Evolutionary conservation across 2,888 invertebrate species (phyloP).

Genomic region (Drosophila infuscata): DNA sequence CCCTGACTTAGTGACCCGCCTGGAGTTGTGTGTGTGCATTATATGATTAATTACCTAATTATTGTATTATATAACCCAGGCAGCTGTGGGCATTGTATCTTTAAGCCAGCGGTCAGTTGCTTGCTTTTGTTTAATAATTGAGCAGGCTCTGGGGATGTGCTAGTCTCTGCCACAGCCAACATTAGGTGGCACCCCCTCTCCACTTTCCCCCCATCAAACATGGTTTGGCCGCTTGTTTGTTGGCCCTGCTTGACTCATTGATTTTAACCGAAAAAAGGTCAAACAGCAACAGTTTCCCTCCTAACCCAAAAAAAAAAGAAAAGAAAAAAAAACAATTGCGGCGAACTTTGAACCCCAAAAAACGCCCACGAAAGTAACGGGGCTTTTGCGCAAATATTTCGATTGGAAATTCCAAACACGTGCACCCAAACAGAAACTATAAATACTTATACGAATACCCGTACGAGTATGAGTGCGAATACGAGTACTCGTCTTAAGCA

Average conservation of each 20-base stretch:
- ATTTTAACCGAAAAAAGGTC: conserved; percentile 46
- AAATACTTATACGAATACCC: conserved; percentile 32
- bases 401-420: conserved; percentile 57
- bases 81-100: conserved; percentile 56
- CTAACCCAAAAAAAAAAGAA: background rate
- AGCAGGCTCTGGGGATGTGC: conserved; percentile 7
- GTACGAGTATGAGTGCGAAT: background rate
- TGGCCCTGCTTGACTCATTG: conserved; percentile 25
- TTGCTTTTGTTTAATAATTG: conserved; percentile 60
- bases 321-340: conserved; percentile 42
- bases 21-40: conserved; percentile 38
- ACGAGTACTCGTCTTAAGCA: conserved; percentile 23
- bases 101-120: conserved; percentile 43
- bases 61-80: conserved; percentile 59
- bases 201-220: background rate
- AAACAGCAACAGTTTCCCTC: conserved; percentile 49
- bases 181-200: background rate
- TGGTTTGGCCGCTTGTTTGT: background rate
- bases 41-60: conserved; percentile 74
- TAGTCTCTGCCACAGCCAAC: background rate
- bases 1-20: conserved; percentile 62
- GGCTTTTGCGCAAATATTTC: conserved; percentile 50
- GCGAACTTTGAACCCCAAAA: conserved; percentile 3
- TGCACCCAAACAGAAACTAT: conserved; percentile 40
- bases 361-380: background rate